Base-by-base conservation (phyloP, 2,113 vertebrate species). In the Channa argus region DNA sequence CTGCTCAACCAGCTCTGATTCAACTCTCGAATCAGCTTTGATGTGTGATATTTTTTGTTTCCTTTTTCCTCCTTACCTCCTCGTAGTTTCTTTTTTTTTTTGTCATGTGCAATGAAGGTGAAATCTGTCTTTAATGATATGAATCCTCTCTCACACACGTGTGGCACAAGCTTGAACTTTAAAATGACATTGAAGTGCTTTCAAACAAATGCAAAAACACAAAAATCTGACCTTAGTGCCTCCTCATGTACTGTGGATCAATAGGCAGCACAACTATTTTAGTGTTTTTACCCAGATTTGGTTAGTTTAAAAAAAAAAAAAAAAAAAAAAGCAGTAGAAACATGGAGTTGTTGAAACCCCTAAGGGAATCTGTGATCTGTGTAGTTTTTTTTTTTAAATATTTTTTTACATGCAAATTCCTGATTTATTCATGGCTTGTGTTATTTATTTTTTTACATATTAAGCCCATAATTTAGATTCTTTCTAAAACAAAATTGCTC, bases 201-300 rank as follows among this genome's bases (percentile, higher is more conserved):
- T 86, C 89, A 94, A 37, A 87, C 76, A 65, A 80, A 88, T 77
- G 67, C 54, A 88, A 87, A 83, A 71, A 71, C 90, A 53, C 71
- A 43, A 51, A 71, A 62, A 92, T 92, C 62, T 69, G 82, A 96
- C 93, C 84, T 93, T 93, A 95, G 96, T 97, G 96, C 96, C 96
- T 97, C 95, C 81, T 75, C 68, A 83, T 81, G 24, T 67, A 77
- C 80, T 82, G 88, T 75, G 71, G 86, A 83, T 81, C 64, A 80
- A 67, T 6, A 66, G 71, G 74, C 73, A 76, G 69, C 61, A 41
- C 60, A 61, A 2, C 44, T 59, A 9, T 15, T 33, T 69, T 54
- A 15, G 46, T 39, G 47, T 54, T 24, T 55, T 73, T 43, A 60
- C 58, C 60, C 74, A 68, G 70, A 79, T 84, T 72, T 24, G 24